These are phyloP conservation scores for Rhynchotus rufescens DNA, from an alignment of 2,797 vertebrate species.

Conservation along the genomic window DNA sequence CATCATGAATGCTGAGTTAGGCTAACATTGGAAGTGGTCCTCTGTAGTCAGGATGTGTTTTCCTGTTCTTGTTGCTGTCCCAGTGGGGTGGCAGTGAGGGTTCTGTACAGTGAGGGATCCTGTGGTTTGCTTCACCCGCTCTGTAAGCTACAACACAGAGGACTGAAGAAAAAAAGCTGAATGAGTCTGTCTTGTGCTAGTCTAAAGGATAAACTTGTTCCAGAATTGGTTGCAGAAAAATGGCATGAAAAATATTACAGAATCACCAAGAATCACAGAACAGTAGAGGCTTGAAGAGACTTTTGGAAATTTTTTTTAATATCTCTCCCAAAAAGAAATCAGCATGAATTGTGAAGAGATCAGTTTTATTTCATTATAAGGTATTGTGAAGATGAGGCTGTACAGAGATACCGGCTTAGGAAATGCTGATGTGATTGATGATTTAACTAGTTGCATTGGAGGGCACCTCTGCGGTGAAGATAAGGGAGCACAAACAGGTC, in stretches of 20 bases:
- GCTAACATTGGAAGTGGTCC: background rate
- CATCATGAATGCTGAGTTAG: background rate
- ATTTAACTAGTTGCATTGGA: background rate
- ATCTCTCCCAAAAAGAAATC: background rate
- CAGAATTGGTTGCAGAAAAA: background rate
- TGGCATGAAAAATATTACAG: background rate
- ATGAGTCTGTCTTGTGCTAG: background rate
- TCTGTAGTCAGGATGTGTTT: background rate
- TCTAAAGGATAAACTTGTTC: background rate
- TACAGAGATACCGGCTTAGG: background rate
- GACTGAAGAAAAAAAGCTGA: background rate
- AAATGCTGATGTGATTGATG: background rate
- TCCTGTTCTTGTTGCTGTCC: background rate
- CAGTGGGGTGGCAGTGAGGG: background rate
- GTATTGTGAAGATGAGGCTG: background rate
- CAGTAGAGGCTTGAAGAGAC: background rate
- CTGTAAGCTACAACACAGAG: background rate
- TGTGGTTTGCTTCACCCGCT: background rate
- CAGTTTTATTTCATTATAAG: background rate
- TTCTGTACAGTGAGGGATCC: background rate
- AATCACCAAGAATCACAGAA: background rate
- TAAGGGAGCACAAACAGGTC: background rate
- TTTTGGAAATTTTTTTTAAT: background rate
- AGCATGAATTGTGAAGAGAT: background rate
- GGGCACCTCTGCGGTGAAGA: background rate